Conservation (phyloP, 2,797 vertebrate species). For the Tenualosa ilisha region DNA sequence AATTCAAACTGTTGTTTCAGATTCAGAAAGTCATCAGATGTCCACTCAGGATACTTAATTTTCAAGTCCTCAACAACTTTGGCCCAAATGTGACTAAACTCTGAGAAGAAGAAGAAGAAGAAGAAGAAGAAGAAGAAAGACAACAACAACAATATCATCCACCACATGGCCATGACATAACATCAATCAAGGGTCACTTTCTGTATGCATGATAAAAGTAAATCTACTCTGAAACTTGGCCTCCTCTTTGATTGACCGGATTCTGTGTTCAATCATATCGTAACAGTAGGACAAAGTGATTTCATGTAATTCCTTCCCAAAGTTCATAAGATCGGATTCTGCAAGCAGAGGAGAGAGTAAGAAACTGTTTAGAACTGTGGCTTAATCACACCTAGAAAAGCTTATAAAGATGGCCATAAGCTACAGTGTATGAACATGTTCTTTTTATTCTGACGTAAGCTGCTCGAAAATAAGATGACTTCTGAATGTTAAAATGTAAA, state of each 20-base stretch:
- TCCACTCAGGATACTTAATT: conserved; percentile 27
- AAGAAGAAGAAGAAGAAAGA: background rate
- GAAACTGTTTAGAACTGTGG: no score
- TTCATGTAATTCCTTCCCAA: conserved; percentile 1
- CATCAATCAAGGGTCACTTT: background rate
- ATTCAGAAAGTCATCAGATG: conserved; percentile 28
- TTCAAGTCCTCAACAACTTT: background rate
- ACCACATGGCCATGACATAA: background rate
- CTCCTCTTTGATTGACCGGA: conserved; percentile 13
- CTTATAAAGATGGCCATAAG: no score
- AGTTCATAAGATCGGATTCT: background rate
- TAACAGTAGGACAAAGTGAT: conserved; percentile 13
- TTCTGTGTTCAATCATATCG: conserved; percentile 10
- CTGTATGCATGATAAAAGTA: background rate
- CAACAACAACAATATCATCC: background rate
- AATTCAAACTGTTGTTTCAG: conserved; percentile 30
- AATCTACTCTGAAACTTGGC: conserved; percentile 7
- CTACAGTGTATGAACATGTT: no score
- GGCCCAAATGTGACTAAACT: background rate
- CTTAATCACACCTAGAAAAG: no score
- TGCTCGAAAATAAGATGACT: no score
- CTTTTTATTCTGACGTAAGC: no score
- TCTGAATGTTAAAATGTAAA: no score
- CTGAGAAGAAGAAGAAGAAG: background rate
- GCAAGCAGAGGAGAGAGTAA: background rate